Evolutionary conservation across 2,113 vertebrate species (phyloP).

Genomic region (Cyprinodon variegatus): DNA sequence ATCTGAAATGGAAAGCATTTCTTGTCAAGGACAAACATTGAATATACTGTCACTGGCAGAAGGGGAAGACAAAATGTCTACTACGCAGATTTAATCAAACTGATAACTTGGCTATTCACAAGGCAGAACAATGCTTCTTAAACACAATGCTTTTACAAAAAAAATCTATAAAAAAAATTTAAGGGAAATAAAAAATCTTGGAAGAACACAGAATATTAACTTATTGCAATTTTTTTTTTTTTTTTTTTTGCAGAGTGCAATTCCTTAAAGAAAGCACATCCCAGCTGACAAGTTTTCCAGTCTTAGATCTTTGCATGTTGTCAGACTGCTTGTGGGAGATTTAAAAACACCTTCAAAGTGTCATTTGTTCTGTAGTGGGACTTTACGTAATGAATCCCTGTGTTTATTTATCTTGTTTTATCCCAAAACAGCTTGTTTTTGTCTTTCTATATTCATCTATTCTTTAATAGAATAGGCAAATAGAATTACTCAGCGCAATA

Average conservation of each 20-base stretch:
- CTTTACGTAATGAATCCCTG: constrained; percentile 56
- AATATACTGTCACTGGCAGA: not conserved
- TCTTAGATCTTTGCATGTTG: constrained; percentile 11
- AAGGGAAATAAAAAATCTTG: not conserved
- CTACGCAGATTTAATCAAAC: not conserved
- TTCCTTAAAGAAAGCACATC: not conserved
- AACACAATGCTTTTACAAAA: not conserved
- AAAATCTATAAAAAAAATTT: not conserved
- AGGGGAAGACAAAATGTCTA: not conserved
- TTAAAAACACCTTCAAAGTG: constrained; percentile 33
- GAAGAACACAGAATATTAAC: not conserved
- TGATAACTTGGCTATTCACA: not conserved
- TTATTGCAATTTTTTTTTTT: not conserved
- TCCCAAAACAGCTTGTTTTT: constrained; percentile 15
- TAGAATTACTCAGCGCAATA: constrained; percentile 3
- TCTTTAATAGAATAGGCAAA: constrained; percentile 16
- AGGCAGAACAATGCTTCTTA: not conserved
- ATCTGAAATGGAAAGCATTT: not conserved
- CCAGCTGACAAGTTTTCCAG: constrained; percentile 11
- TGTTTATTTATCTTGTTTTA: constrained; percentile 33
- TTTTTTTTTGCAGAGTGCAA: not conserved
- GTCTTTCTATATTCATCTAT: constrained; percentile 16
- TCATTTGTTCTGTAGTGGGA: constrained; percentile 24
- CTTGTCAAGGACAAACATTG: constrained; percentile 2
- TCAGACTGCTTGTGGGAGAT: constrained; percentile 13